Conservation (phyloP, 37 sponge, comb jelly and placozoan species). For the Axinella damicornis region DNA sequence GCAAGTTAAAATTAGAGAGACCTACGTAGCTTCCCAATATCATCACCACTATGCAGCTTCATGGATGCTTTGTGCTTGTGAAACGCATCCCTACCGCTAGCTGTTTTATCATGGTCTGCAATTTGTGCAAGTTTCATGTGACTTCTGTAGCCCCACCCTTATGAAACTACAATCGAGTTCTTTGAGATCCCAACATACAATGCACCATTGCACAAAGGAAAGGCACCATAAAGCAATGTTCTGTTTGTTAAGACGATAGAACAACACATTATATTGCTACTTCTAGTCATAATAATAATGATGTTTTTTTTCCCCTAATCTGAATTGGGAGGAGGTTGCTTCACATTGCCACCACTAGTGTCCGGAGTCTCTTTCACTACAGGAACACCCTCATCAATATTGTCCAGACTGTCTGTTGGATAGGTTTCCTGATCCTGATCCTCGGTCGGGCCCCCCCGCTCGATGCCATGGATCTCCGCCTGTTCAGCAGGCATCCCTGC, state of each 20-base stretch:
- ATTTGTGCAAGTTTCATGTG: no score
- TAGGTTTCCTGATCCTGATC: slow-evolving; percentile 2
- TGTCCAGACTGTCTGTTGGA: slow-evolving; percentile 4
- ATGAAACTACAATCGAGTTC: no score
- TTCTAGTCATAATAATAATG: neutral
- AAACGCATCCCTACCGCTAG: no score
- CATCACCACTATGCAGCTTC: no score
- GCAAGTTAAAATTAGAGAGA: no score
- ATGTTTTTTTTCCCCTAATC: neutral
- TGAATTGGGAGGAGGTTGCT: slow-evolving; percentile 33
- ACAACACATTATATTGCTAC: neutral
- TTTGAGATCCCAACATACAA: no score
- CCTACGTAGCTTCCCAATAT: no score
- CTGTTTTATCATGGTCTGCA: no score
- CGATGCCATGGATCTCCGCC: slow-evolving; percentile 57
- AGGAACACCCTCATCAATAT: neutral
- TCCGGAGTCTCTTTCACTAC: neutral
- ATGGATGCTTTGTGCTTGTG: no score
- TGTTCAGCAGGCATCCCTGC: slow-evolving; percentile 67
- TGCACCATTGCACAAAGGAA: no score
- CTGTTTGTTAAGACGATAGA: neutral
- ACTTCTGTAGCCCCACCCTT: no score
- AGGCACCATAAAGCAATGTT: no score
- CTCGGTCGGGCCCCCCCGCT: slow-evolving; percentile 16
- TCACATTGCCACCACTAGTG: slow-evolving; percentile 4